Base-by-base conservation (phyloP, 2,797 vertebrate genomes). In the Siniperca obscura region DNA sequence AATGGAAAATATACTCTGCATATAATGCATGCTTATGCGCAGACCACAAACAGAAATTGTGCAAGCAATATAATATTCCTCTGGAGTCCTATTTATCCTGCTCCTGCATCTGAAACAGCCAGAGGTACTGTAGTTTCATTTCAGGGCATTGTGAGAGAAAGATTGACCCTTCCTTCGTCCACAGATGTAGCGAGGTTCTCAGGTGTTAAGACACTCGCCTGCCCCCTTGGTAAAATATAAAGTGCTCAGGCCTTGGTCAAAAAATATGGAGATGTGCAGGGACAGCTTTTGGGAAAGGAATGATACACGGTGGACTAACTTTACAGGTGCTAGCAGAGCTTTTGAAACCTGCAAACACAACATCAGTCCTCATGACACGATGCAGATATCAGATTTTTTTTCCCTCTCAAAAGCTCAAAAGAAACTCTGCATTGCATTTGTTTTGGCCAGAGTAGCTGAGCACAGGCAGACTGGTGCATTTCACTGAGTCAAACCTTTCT, bases 1-100 rank as follows among this genome's bases (percentile, higher is more conserved):
- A 85, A 87, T 83, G 93, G 90, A 93, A 94, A 92, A 87, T 78
- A 80, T 83, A 78, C 72, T 87, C 74, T 84, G 81, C 76, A 75
- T 82, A 85, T 77, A 67, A 73, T 53, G 72, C 86, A 78, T 62
- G 70, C 74, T 83, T 87, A 70, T 65, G n/a, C 76, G 48, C 30
- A 69, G 77, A 89, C 90, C 81, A 69, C 84, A 77, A 89, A 85
- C 73, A 74, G 66, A 80, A 80, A 73, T 9, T 83, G 72, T 34
- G 27, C 80, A 79, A 79, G 79, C 44, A 36, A 50, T 68, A 59
- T 80, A 82, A 87, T 59, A 77, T 84, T 70, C 81, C 75, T 64
- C 57, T 46, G 40, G 57, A 76, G 65, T 69, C 72, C 46, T 2
- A 19, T 76, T 60, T 73, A 38, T 46, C 14, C 53, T 57, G 52